Base-by-base conservation (phyloP, 2,797 vertebrate genomes). In the Thalassophryne amazonica region DNA sequence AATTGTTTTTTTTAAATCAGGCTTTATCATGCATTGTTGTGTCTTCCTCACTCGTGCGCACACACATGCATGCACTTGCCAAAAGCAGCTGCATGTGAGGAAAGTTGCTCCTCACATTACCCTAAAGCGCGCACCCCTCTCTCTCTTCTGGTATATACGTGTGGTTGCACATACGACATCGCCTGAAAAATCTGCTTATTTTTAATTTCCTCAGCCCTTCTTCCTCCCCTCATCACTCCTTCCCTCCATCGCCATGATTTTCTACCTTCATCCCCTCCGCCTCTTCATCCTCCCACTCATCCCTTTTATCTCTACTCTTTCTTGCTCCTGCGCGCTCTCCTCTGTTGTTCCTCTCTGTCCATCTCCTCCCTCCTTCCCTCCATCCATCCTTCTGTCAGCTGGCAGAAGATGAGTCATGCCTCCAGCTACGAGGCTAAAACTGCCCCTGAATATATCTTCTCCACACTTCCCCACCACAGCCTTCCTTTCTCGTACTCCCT, bases 341-440 rank as follows among this genome's bases (percentile, higher is more conserved):
- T 39, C 40, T 15, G 21, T 28, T 41, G 12, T 22, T 12, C 45
- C 27, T 39, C 55, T 69, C 72, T 56, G 60, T 73, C 69, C 69
- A 63, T 76, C 67, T 70, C 71, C 55, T 69, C 56, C 63, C 57
- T 62, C 48, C 58, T 14, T 58, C 62, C 67, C 65, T 74, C 69
- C 70, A 80, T 85, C 80, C 81, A 79, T 87, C 85, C 81, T 84
- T 78, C 79, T 86, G 73, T 86, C 79, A 86, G 80, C 87, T 88
- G 84, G 85, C 86, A 85, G 76, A 74, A 78, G 86, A 87, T 89
- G 88, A 87, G 73, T 83, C 88, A 89, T 87, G 76, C 63, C 63
- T 85, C 76, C 85, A 64, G 61, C 87, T 86, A 69, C 73, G 69
- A 87, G 87, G 83, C 81, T 73, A 57, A 75, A 78, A 73, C 68